Evolutionary conservation across 2,113 vertebrate genomes (phyloP).

Genomic region (Lasiurus borealis): DNA sequence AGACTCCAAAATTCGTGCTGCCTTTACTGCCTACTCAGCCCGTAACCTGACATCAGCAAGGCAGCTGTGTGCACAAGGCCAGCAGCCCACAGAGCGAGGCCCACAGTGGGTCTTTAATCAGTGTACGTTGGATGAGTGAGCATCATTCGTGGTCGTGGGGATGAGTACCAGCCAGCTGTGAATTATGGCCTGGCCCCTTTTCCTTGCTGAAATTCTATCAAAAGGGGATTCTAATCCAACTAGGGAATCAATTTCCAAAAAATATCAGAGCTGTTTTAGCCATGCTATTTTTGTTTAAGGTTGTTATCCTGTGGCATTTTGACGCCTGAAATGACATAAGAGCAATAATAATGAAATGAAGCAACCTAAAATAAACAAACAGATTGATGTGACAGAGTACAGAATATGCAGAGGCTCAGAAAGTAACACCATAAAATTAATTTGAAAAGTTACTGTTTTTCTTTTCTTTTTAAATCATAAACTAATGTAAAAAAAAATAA

Average conservation of each 20-base stretch:
- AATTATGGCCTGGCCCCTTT: constrained; percentile 41
- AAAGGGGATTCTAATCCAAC: constrained; percentile 68
- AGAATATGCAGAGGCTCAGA: constrained; percentile 31
- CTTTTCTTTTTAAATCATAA: constrained; percentile 33
- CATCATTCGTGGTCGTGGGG: neutral
- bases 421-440: constrained; percentile 11
- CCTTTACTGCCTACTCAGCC: neutral
- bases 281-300: constrained; percentile 63
- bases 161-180: neutral
- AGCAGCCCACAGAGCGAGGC: neutral
- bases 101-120: neutral
- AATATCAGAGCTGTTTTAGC: constrained; percentile 58
- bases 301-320: constrained; percentile 73
- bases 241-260: constrained; percentile 70
- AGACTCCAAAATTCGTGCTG: neutral
- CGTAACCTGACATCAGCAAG: neutral
- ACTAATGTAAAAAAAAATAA: neutral
- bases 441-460: neutral
- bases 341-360: constrained; percentile 64
- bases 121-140: constrained; percentile 35
- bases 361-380: constrained; percentile 61
- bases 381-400: constrained; percentile 46
- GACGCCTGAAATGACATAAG: constrained; percentile 61
- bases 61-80: fast-evolving
- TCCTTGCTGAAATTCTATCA: constrained; percentile 68